Evolutionary conservation across 2,113 vertebrate species (phyloP).

Genomic region (Microtus richardsoni): DNA sequence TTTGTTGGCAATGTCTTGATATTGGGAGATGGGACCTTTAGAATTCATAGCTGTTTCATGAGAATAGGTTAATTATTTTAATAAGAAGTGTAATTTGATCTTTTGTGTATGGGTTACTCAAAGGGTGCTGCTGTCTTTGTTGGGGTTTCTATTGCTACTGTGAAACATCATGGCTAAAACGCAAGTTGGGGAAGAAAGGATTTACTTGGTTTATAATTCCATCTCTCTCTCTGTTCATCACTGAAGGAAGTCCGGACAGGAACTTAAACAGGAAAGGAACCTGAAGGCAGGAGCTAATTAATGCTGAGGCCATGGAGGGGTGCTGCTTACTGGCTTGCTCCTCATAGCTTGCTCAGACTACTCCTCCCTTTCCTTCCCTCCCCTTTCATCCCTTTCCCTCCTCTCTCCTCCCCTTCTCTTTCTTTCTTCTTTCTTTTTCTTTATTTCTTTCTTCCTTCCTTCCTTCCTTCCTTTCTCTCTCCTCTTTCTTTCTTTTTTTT

Average conservation of each 20-base stretch:
- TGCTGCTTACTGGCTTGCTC: background rate
- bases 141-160: background rate
- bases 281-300: background rate
- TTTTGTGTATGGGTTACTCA: background rate
- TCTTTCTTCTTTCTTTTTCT: rapidly evolving
- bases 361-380: too few relatives aligned
- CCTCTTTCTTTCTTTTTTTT: too few relatives aligned
- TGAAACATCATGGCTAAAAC: background rate
- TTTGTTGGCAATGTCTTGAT: background rate
- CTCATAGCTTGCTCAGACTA: background rate
- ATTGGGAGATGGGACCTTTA: too few relatives aligned
- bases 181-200: background rate
- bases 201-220: background rate
- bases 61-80: background rate
- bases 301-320: background rate
- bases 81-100: background rate
- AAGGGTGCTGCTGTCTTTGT: background rate
- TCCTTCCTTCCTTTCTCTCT: rapidly evolving
- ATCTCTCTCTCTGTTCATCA: background rate
- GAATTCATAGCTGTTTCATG: background rate
- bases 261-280: background rate
- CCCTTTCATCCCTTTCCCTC: too few relatives aligned
- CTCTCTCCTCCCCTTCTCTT: too few relatives aligned
- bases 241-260: background rate
- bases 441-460: rapidly evolving